Evolutionary conservation across 1,140 invertebrate species (phyloP).

Genomic region (Cardiocondyla obscurior): DNA sequence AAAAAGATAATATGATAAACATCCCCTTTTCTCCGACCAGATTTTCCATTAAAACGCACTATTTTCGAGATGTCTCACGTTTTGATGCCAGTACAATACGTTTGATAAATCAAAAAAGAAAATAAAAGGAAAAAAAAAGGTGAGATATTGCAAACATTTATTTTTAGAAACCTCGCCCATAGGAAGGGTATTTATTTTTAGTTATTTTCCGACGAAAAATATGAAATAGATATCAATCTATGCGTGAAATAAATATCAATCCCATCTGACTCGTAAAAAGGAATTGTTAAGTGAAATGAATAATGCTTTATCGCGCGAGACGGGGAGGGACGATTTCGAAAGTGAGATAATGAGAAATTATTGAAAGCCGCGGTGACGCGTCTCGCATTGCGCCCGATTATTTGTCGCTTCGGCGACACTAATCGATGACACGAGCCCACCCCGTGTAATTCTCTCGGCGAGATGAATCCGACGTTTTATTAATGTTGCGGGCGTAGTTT

Average conservation of each 20-base stretch:
- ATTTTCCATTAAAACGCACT: not conserved
- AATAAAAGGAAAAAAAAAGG: not conserved
- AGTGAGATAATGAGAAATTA: conserved; percentile 32
- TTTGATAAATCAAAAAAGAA: not conserved
- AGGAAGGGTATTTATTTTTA: not conserved
- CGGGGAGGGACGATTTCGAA: not conserved
- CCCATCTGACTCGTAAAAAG: not conserved
- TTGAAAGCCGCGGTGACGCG: not conserved
- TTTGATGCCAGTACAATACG: not conserved
- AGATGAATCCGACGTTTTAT: conserved; percentile 45
- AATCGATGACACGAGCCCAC: conserved; percentile 37
- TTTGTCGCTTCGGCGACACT: conserved; percentile 32
- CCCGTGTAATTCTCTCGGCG: conserved; percentile 24
- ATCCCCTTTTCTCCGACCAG: not conserved
- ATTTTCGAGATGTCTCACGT: not conserved
- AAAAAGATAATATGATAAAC: not conserved
- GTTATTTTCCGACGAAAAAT: not conserved
- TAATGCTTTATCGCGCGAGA: not conserved
- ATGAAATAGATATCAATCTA: not conserved
- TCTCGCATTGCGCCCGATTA: conserved; percentile 10
- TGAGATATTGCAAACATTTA: not conserved
- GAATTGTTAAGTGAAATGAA: not conserved
- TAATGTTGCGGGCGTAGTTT: conserved; percentile 44
- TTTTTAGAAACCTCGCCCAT: not conserved
- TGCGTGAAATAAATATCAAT: not conserved